These are phyloP conservation scores for Drosophila fuyamai DNA, from an alignment of 1,140 invertebrate species.

Conservation along the genomic window DNA sequence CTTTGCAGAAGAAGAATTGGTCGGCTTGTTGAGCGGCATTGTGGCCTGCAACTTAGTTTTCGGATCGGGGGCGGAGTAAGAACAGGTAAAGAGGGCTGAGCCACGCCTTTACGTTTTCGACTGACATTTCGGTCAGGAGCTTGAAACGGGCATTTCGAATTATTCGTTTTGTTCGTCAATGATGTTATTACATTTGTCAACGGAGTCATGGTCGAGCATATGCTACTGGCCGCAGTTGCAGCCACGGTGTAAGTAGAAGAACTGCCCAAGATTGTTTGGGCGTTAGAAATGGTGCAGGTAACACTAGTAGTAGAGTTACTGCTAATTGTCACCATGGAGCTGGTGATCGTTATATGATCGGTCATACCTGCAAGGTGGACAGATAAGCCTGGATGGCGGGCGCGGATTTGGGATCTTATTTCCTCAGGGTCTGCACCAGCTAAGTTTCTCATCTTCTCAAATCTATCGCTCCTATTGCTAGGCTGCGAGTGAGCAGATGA, in stretches of 20 bases:
- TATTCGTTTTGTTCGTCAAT: no score
- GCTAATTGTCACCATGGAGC: not conserved
- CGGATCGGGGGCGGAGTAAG: no score
- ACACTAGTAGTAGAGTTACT: not conserved
- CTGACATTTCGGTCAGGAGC: no score
- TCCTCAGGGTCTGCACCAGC: not conserved
- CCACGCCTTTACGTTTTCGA: no score
- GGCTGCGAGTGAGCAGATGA: constrained; percentile 3
- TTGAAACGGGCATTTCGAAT: no score
- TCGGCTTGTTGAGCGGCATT: not conserved
- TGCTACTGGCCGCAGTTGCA: not conserved
- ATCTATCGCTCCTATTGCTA: not conserved
- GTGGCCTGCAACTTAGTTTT: no score
- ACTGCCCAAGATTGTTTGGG: not conserved
- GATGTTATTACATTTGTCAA: no score
- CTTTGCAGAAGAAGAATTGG: not conserved
- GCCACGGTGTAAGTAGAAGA: not conserved
- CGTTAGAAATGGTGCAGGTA: not conserved
- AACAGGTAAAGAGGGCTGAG: no score
- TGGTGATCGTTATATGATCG: not conserved
- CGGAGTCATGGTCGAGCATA: no score
- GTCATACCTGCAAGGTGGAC: not conserved
- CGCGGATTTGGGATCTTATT: not conserved
- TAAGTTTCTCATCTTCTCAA: not conserved
- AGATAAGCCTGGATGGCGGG: not conserved